These are phyloP conservation scores for Protonibea diacanthus DNA, from an alignment of 2,797 vertebrate species.

Conservation along the genomic window DNA sequence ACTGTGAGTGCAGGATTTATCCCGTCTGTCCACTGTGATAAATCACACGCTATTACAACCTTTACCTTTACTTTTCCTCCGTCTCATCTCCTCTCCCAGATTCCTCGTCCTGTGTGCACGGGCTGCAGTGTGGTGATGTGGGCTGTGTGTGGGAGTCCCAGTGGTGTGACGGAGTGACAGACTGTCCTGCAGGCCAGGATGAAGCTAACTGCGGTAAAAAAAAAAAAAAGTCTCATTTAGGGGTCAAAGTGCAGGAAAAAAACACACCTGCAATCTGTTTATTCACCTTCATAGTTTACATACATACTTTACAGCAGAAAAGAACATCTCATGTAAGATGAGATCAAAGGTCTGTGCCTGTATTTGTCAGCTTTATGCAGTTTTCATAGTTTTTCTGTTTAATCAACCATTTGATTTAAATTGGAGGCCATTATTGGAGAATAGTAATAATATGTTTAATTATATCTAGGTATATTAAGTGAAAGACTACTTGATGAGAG, in stretches of 20 bases:
- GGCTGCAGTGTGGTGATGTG: conserved; percentile 83
- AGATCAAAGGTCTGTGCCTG: background rate
- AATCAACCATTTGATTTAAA: background rate
- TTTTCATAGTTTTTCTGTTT: background rate
- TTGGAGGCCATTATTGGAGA: background rate
- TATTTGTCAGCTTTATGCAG: background rate
- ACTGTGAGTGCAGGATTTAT: conserved; percentile 82
- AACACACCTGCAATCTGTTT: background rate
- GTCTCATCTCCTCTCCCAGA: conserved; percentile 64
- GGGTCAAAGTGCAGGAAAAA: background rate
- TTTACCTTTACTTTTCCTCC: background rate
- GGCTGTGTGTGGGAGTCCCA: conserved; percentile 80
- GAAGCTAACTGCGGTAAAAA: conserved; percentile 88
- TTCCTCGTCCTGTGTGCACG: conserved; percentile 75
- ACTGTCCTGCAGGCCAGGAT: conserved; percentile 89
- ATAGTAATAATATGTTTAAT: background rate
- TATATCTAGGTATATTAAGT: background rate
- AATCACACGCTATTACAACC: background rate
- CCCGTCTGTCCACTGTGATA: background rate
- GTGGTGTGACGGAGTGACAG: conserved; percentile 88
- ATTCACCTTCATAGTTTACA: background rate
- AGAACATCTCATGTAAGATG: background rate
- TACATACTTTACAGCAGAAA: background rate
- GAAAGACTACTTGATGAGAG: background rate
- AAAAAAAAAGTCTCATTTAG: conserved; percentile 55